Base-by-base conservation (phyloP, 2,888 invertebrate species). In the Leucophenga montana region DNA sequence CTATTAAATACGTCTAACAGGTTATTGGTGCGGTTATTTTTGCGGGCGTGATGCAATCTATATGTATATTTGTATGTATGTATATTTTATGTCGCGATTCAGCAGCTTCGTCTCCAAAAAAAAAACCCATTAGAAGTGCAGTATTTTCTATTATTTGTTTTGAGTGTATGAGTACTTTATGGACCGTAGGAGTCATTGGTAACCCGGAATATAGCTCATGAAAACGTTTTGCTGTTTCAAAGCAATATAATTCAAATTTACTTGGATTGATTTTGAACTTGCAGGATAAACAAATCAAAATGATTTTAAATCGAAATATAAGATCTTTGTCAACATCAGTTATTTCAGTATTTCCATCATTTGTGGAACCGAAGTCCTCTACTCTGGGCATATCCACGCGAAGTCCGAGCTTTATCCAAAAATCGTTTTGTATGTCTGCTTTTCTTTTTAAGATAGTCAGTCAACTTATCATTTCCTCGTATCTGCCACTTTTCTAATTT, bases 261-360 rank as follows among this genome's bases (percentile, higher is more conserved):
- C n/a, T n/a, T n/a, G n/a, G n/a, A n/a, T n/a, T n/a, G n/a, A n/a
- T n/a, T n/a, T n/a, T n/a, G n/a, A n/a, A n/a, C n/a, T n/a, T n/a
- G n/a, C n/a, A n/a, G n/a, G n/a, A n/a, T n/a, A n/a, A n/a, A n/a
- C n/a, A n/a, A n/a, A n/a, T n/a, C n/a, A n/a, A n/a, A n/a, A n/a
- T n/a, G n/a, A n/a, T n/a, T n/a, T n/a, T n/a, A n/a, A n/a, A n/a
- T n/a, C n/a, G n/a, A n/a, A n/a, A n/a, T n/a, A n/a, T n/a, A n/a
- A n/a, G n/a, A n/a, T n/a, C n/a, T n/a, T n/a, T n/a, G n/a, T n/a
- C n/a, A n/a, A n/a, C 33, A 65, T 16, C 14, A 65, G 62, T n/a
- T n/a, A n/a, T n/a, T n/a, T n/a, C n/a, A n/a, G n/a, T 69, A 65
- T 72, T 70, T 54, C 67, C 66, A 27, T 68, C 59, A 54, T 72